Evolutionary conservation across 1,140 invertebrate genomes (phyloP), one percentile per base, ranked within the genome.

Genomic region (Drosophila bocqueti): DNA sequence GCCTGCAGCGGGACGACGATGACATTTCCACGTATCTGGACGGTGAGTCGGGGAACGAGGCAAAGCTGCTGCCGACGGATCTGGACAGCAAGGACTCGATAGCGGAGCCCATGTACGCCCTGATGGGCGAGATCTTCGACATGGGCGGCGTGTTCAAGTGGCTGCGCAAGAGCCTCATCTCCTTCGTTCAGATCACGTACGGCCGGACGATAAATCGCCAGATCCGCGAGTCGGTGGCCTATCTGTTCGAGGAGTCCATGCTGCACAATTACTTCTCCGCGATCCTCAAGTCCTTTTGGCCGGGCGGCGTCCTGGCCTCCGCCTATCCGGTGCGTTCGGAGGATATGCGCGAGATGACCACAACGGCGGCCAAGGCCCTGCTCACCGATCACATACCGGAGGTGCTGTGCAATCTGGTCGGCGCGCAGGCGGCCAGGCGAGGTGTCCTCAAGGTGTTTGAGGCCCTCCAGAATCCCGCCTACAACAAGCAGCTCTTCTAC

Each of bases 401-500:
- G 91, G 95, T 97, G 76, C 93, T 98, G 65, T 96, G 95, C 60
- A 97, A 96, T 91, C 93, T 98, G 47, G 96, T 98, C 47, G 98
- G 98, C 26, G 95, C 96, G 60, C 96, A 97, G 92, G 97, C 97
- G 81, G 96, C 97, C 34, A 95, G 96, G 71, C 95, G 96, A 74
- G 97, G 97, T 36, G 95, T 96, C 2, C 96, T 95, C 47, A 98
- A 98, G 93, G 95, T 98, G 50, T 98, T 98, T 93, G 96, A 97
- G 90, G 96, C 96, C 38, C 92, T 98, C 58, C 97, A 98, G 93
- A 96, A 98, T 93, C 95, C 95, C 68, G 95, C 95, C 83, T 95
- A 98, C 68, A 98, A 99, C 92, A 98, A 98, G 93, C 97, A 98
- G 81, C 93, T 99, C 36, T 96, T 98, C 94, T 98, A 98, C 94